Evolutionary conservation across 1,140 invertebrate species (phyloP).

Genomic region (Musca vetustissima): DNA sequence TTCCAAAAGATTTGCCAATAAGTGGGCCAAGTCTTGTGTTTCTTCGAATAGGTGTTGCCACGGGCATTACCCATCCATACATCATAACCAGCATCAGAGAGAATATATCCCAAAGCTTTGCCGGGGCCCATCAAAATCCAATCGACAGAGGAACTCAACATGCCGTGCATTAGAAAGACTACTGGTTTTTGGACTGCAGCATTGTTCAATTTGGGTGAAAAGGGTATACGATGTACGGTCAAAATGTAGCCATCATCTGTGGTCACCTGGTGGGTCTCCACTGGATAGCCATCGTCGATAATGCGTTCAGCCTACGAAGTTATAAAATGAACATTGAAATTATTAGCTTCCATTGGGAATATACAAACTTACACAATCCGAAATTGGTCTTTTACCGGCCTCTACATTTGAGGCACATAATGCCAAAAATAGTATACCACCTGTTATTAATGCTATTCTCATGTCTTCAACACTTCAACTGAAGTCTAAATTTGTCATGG

Average conservation of each 20-base stretch:
- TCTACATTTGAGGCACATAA: neutral
- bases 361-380: neutral
- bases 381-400: neutral
- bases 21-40: constrained; percentile 60
- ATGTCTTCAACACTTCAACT: too few species aligned
- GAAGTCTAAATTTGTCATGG: too few species aligned
- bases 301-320: neutral
- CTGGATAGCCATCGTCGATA: constrained; percentile 42
- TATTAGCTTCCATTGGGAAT: too few species aligned
- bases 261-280: constrained; percentile 41
- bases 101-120: constrained; percentile 54
- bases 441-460: too few species aligned
- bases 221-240: constrained; percentile 48
- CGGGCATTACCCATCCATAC: constrained; percentile 66
- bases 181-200: constrained; percentile 33
- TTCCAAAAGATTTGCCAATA: constrained; percentile 63
- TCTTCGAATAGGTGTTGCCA: constrained; percentile 67
- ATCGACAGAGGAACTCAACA: constrained; percentile 45
- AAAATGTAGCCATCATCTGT: constrained; percentile 44
- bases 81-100: constrained; percentile 73
- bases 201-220: constrained; percentile 36
- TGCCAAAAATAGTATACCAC: too few species aligned
- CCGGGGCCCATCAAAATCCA: constrained; percentile 48
- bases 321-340: too few species aligned
- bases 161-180: constrained; percentile 47